These are phyloP conservation scores for Scopus umbretta DNA, from an alignment of 2,113 vertebrate genomes.

Conservation along the genomic window DNA sequence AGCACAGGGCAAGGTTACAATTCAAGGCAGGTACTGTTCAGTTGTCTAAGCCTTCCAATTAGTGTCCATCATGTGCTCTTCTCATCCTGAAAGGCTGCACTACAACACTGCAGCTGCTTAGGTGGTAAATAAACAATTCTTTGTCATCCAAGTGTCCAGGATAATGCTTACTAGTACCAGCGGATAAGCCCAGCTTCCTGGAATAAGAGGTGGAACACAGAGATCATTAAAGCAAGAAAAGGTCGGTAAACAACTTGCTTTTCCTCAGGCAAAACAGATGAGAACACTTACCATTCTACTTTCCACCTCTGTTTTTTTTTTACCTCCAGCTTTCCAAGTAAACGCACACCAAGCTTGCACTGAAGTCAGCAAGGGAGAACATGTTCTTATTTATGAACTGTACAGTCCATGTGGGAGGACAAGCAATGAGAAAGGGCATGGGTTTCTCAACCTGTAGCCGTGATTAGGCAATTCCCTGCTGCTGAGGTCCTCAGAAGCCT, in stretches of 20 bases:
- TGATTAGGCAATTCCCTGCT: background rate
- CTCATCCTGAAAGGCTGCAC: background rate
- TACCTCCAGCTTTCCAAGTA: background rate
- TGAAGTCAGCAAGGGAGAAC: background rate
- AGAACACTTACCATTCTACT: background rate
- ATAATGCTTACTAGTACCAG: background rate
- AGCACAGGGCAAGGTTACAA: background rate
- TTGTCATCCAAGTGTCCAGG: background rate
- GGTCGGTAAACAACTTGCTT: background rate
- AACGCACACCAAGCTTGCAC: background rate
- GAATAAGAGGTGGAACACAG: background rate
- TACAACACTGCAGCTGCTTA: background rate
- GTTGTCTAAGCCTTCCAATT: conserved; percentile 5
- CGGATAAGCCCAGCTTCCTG: background rate
- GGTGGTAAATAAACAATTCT: background rate
- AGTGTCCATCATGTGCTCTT: conserved; percentile 15
- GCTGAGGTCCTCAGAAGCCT: background rate
- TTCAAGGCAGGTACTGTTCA: background rate
- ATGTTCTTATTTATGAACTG: background rate
- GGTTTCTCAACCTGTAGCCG: background rate
- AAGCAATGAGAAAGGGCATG: background rate
- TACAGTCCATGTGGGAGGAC: background rate
- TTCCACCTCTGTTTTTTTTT: background rate
- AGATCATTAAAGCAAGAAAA: background rate
- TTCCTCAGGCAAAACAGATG: background rate